Evolutionary conservation across 92 coral and sea anemone species (phyloP).

Genomic region (Paramuricea clavata): DNA sequence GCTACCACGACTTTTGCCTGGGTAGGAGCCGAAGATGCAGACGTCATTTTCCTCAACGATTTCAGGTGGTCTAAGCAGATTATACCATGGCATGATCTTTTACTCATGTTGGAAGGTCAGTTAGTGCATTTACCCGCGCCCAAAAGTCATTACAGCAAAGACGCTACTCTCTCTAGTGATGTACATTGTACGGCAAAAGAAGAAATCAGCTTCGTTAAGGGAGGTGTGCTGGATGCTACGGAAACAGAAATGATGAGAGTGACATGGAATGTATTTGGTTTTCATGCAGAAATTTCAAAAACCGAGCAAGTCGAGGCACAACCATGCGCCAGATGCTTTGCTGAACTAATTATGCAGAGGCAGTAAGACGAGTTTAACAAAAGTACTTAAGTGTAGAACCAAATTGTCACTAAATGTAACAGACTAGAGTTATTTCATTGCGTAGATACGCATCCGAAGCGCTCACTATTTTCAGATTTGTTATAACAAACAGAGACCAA

Average conservation of each 20-base stretch:
- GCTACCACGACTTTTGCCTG: conserved; percentile 67
- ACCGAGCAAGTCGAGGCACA: conserved; percentile 32
- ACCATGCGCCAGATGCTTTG: conserved; percentile 48
- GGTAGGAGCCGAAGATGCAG: conserved; percentile 55
- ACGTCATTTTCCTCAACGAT: conserved; percentile 54
- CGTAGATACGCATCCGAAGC: background rate
- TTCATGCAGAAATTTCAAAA: conserved; percentile 53
- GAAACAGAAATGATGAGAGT: conserved; percentile 58
- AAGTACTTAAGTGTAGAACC: no score
- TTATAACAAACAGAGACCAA: conserved; percentile 39
- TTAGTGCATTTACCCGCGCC: conserved; percentile 53
- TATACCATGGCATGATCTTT: conserved; percentile 49
- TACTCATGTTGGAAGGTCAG: conserved; percentile 49
- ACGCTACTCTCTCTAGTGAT: conserved; percentile 42
- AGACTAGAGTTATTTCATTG: no score
- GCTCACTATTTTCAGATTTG: conserved; percentile 17
- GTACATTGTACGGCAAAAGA: conserved; percentile 45
- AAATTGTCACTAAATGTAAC: no score
- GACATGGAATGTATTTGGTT: conserved; percentile 38
- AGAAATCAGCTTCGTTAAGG: conserved; percentile 41
- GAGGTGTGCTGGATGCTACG: conserved; percentile 31
- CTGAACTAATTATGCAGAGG: conserved; percentile 33
- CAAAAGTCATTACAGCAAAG: conserved; percentile 43
- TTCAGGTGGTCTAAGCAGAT: conserved; percentile 47
- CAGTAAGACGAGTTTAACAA: background rate